Evolutionary conservation across 2,797 vertebrate genomes (phyloP).

Genomic region (Pseudotriccus pelzelni): DNA sequence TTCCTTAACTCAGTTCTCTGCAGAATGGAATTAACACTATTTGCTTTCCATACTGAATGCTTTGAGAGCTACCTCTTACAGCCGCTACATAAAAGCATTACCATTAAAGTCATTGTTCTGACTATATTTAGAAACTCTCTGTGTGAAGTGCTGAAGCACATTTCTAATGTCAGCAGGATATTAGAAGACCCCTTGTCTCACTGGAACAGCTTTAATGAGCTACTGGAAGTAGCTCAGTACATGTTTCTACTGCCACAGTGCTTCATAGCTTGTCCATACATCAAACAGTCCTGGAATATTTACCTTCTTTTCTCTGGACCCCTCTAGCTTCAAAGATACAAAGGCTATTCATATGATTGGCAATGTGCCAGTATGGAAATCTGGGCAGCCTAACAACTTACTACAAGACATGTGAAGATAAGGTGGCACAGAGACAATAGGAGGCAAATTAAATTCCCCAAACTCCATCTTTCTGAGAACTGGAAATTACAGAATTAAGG

Average conservation of each 20-base stretch:
- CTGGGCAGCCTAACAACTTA: constrained; percentile 1
- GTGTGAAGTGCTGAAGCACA: constrained; percentile 20
- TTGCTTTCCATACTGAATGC: not conserved
- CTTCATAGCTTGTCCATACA: constrained; percentile 18
- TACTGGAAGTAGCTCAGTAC: constrained; percentile 13
- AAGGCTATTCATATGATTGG: constrained; percentile 10
- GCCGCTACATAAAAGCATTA: not conserved
- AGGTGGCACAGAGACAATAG: constrained; percentile 8
- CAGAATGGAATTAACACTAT: not conserved
- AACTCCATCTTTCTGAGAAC: not conserved
- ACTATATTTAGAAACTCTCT: constrained; percentile 23
- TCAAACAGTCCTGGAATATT: constrained; percentile 36
- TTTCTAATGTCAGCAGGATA: constrained; percentile 37
- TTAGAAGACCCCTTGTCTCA: constrained; percentile 40
- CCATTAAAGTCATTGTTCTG: constrained; percentile 2
- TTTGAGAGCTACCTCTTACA: not conserved
- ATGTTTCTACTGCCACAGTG: not conserved
- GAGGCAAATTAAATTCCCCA: constrained; percentile 44
- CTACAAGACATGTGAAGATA: not conserved
- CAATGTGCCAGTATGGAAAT: not conserved
- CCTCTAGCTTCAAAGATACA: not conserved
- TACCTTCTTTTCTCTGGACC: constrained; percentile 10
- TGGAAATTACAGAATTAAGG: constrained; percentile 7
- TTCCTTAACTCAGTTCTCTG: not conserved
- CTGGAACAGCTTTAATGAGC: constrained; percentile 41